Evolutionary conservation across 2,888 invertebrate genomes (phyloP).

Genomic region (Hypena proboscidalis): DNA sequence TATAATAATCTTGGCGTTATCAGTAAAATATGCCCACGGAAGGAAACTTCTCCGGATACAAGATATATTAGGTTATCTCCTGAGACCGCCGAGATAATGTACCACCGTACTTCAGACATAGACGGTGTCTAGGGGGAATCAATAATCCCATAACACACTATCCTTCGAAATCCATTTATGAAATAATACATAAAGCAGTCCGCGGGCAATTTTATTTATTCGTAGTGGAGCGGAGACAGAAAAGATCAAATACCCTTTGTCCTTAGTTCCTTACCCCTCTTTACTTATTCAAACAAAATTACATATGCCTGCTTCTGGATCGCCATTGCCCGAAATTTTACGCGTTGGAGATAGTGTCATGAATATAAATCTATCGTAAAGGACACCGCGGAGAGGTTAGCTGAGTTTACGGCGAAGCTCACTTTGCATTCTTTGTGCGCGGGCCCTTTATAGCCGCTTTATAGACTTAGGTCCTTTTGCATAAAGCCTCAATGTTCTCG

Average conservation of each 20-base stretch:
- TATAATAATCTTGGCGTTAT: constrained; percentile 3
- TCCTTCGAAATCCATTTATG: constrained; percentile 79
- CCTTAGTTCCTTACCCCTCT: constrained; percentile 69
- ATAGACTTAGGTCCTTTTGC: constrained; percentile 81
- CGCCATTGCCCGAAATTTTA: constrained; percentile 84
- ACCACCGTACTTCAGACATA: constrained; percentile 51
- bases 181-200: constrained; percentile 76
- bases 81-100: constrained; percentile 56
- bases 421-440: constrained; percentile 84
- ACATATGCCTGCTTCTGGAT: constrained; percentile 84
- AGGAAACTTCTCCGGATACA: constrained; percentile 40
- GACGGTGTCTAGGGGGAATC: constrained; percentile 60
- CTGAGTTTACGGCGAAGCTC: constrained; percentile 76
- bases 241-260: constrained; percentile 84
- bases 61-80: constrained; percentile 55
- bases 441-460: constrained; percentile 80
- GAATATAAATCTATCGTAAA: constrained; percentile 85
- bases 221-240: constrained; percentile 62
- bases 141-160: constrained; percentile 71
- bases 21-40: constrained; percentile 31
- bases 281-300: constrained; percentile 86
- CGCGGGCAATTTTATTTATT: constrained; percentile 75
- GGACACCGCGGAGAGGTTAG: constrained; percentile 77
- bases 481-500: constrained; percentile 69
- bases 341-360: constrained; percentile 83